Conservation (phyloP, 64 coral and sea anemone species). For the Dendronephthya gigantea region DNA sequence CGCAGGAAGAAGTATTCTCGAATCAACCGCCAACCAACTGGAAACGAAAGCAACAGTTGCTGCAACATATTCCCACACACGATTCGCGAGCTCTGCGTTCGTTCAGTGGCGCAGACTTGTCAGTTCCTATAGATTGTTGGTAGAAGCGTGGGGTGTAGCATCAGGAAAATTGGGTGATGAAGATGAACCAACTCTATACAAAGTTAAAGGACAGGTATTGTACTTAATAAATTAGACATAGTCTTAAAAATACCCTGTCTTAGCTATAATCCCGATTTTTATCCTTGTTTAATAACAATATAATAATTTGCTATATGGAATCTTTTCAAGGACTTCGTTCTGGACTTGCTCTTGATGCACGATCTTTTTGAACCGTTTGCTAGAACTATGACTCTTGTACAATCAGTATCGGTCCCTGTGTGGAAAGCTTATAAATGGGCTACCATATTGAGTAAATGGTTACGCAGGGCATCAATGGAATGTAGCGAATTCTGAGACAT, state of each 20-base stretch:
- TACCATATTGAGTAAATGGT: not conserved
- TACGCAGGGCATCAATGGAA: not conserved
- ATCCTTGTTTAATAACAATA: not conserved
- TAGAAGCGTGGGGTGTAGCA: not conserved
- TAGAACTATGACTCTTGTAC: not conserved
- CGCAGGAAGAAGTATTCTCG: not conserved
- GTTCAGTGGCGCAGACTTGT: not conserved
- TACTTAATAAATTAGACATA: not conserved
- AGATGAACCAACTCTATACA: not conserved
- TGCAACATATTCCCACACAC: not conserved
- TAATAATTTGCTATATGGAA: not conserved
- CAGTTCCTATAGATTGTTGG: not conserved
- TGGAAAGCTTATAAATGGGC: not conserved
- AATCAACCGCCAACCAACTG: not conserved
- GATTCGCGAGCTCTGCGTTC: slow-evolving; percentile 5
- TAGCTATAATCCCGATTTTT: not conserved
- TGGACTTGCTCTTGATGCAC: not conserved
- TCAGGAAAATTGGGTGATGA: not conserved
- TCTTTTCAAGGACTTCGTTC: not conserved
- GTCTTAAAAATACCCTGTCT: not conserved
- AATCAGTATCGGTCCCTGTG: not conserved
- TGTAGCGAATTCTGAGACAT: not conserved
- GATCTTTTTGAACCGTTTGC: not conserved
- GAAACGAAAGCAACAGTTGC: not conserved
- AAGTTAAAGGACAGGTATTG: not conserved